A percentile compares a stretch with the other conserved stretches of the same genome.
phyloP scores from a whole-genome alignment of 2,113 vertebrate genomes.

The Triplophysa dalaica region DNA sequence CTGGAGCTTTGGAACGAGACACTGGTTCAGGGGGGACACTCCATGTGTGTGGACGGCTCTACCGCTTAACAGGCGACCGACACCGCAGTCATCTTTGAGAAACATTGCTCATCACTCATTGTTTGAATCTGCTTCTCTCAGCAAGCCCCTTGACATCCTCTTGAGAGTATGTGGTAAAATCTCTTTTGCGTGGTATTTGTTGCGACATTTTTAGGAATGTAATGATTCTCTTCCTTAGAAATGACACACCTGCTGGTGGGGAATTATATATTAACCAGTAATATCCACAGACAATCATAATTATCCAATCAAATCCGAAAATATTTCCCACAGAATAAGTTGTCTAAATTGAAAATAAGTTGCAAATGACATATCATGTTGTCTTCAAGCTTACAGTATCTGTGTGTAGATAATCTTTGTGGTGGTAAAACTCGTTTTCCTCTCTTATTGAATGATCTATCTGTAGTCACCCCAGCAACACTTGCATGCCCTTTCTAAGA shows the following conservation, averaged over 20 bases:
- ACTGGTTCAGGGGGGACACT: conserved; percentile 32
- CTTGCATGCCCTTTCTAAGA: neutral
- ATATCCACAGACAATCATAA: too few relatives aligned
- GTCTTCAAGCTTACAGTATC: neutral
- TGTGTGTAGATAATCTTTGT: neutral
- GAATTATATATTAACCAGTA: too few relatives aligned
- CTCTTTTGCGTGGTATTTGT: neutral
- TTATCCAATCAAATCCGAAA: too few relatives aligned
- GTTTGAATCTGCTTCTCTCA: neutral
- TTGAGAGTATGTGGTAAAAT: neutral
- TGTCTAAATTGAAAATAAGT: neutral
- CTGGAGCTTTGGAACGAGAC: conserved; percentile 31
- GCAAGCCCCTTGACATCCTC: neutral
- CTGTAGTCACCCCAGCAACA: neutral
- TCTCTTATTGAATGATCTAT: neutral
- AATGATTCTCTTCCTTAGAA: neutral
- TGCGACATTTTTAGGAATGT: neutral
- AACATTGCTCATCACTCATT: conserved; percentile 5
- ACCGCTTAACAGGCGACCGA: conserved; percentile 9
- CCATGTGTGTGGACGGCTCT: conserved; percentile 31
- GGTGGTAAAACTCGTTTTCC: neutral
- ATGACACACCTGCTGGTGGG: too few relatives aligned
- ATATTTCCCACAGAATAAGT: too few relatives aligned
- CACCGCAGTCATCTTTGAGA: conserved; percentile 16
- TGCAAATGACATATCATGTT: neutral